phyloP scores from a whole-genome alignment of 2,113 vertebrate species.

The Grammomys dolichurus region DNA sequence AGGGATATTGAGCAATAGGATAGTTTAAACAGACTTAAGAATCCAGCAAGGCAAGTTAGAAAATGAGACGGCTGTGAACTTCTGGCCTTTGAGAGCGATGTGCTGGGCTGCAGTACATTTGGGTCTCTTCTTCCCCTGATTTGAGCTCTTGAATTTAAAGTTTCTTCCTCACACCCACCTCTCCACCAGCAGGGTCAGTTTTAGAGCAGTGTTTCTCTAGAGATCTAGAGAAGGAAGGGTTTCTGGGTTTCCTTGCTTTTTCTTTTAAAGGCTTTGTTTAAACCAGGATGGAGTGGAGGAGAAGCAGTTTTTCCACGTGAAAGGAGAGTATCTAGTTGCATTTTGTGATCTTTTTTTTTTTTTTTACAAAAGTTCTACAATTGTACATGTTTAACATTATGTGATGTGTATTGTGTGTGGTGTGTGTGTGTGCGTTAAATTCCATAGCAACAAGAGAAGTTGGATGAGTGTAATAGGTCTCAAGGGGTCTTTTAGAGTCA shows the following conservation, averaged over 20 bases:
- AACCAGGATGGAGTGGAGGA: neutral
- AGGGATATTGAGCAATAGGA: conserved; percentile 44
- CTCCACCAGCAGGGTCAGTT: conserved; percentile 46
- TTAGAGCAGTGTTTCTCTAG: conserved; percentile 60
- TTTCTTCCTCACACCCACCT: conserved; percentile 60
- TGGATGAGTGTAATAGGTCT: neutral
- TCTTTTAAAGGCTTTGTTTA: conserved; percentile 74
- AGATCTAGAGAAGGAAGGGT: conserved; percentile 64
- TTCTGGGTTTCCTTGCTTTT: conserved; percentile 68
- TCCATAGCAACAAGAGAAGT: neutral
- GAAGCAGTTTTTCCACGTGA: conserved; percentile 51
- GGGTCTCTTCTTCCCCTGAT: conserved; percentile 58
- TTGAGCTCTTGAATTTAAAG: conserved; percentile 55
- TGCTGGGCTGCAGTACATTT: conserved; percentile 58
- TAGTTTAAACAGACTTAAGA: conserved; percentile 63
- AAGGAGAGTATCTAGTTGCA: conserved; percentile 65
- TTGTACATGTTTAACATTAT: conserved; percentile 41
- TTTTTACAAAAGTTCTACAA: conserved; percentile 41
- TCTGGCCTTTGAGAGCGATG: conserved; percentile 60
- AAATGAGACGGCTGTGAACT: conserved; percentile 52
- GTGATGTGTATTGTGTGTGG: neutral
- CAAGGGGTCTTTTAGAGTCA: conserved; percentile 31
- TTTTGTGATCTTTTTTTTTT: conserved; percentile 48
- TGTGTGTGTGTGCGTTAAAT: conserved; percentile 30
- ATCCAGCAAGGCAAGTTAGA: conserved; percentile 54